These are phyloP conservation scores for Ceraclea dissimilis DNA, from an alignment of 2,888 invertebrate genomes.

Conservation along the genomic window DNA sequence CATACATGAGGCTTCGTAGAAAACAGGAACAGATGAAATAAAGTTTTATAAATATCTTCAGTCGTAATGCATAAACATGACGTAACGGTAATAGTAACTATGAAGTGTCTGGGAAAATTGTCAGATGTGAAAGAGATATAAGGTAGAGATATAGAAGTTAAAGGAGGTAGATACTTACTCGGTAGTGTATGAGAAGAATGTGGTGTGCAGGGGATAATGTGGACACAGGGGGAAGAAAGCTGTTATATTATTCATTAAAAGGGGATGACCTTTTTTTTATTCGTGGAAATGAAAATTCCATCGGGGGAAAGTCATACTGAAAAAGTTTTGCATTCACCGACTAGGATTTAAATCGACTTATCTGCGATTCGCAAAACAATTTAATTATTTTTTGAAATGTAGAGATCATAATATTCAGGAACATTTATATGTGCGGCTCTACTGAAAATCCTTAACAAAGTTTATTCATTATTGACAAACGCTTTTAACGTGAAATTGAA, in stretches of 20 bases:
- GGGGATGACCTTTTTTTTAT: conserved; percentile 21
- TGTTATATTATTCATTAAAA: conserved; percentile 27
- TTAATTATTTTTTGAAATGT: background rate
- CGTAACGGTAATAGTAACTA: background rate
- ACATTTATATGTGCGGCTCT: too few species aligned
- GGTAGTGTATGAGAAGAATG: background rate
- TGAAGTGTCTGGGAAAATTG: conserved; percentile 8
- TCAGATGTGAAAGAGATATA: background rate
- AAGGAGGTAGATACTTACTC: background rate
- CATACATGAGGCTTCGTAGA: too few species aligned
- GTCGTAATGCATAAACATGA: background rate
- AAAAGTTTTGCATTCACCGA: background rate
- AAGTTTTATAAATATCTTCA: background rate
- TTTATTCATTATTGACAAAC: too few species aligned
- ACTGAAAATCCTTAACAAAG: too few species aligned
- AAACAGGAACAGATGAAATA: too few species aligned
- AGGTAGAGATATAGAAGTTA: background rate
- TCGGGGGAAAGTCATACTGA: conserved; percentile 6
- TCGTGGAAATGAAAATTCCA: conserved; percentile 12
- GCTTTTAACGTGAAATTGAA: too few species aligned
- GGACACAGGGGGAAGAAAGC: conserved; percentile 15
- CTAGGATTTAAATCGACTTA: background rate
- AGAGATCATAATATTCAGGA: too few species aligned
- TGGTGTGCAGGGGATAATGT: background rate
- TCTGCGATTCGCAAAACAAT: background rate